phyloP scores from a whole-genome alignment of 1,140 invertebrate species.

The Psilanteris sp. region DNA sequence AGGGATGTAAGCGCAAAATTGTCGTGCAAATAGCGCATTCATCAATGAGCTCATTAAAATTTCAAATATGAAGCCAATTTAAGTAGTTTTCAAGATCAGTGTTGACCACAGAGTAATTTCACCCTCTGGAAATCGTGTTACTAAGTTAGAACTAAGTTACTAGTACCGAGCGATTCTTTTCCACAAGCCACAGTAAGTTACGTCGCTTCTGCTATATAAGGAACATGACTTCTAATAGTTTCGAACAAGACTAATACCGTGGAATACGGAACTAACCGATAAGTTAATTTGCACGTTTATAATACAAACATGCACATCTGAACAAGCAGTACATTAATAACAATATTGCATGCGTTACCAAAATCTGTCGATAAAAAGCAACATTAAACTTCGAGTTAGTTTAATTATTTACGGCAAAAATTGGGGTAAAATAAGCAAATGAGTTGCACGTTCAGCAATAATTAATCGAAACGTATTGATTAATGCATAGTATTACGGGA shows the following conservation, averaged over 20 bases:
- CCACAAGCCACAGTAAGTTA: slow-evolving; percentile 45
- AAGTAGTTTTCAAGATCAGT: slow-evolving; percentile 40
- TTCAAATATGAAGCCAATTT: slow-evolving; percentile 9
- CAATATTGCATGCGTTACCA: no score
- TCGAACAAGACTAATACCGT: slow-evolving; percentile 28
- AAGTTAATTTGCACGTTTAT: slow-evolving; percentile 50
- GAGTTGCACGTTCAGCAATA: no score
- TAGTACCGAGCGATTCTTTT: slow-evolving; percentile 37
- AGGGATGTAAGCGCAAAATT: neutral
- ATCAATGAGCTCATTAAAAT: slow-evolving; percentile 3
- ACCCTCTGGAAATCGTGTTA: slow-evolving; percentile 43
- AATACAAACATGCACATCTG: slow-evolving; percentile 10
- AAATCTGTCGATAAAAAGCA: no score
- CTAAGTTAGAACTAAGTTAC: slow-evolving; percentile 49
- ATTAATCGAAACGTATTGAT: no score
- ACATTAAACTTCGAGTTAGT: no score
- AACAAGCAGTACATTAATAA: slow-evolving; percentile 1
- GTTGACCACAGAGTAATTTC: slow-evolving; percentile 50
- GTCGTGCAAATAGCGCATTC: slow-evolving; percentile 4
- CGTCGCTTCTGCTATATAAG: slow-evolving; percentile 14
- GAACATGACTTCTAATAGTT: slow-evolving; percentile 52
- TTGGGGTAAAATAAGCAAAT: no score
- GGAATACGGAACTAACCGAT: slow-evolving; percentile 44
- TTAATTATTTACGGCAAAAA: no score
- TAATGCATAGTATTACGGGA: no score